Evolutionary conservation across 2,797 vertebrate species (phyloP).

Genomic region (Spea hammondii): DNA sequence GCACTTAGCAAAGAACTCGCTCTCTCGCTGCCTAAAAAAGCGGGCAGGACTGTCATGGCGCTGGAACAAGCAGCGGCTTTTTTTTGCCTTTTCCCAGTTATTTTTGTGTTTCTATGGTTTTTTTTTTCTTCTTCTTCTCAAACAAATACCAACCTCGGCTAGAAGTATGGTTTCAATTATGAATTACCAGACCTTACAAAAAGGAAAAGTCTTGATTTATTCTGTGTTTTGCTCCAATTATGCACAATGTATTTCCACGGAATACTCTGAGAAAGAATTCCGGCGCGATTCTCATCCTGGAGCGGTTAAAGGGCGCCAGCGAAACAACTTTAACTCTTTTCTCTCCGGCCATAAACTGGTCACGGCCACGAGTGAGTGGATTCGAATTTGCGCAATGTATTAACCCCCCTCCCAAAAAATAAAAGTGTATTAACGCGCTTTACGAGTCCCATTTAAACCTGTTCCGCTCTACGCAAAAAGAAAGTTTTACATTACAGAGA

Average conservation of each 20-base stretch:
- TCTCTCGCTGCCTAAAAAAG: no score
- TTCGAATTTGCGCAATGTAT: no score
- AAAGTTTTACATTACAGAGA: no score
- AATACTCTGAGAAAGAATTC: conserved; percentile 86
- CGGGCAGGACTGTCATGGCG: neutral
- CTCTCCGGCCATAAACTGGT: neutral
- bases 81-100: conserved; percentile 22
- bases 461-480: no score
- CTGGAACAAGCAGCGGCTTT: neutral
- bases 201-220: conserved; percentile 82
- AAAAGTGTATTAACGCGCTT: no score
- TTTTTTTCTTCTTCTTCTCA: conserved; percentile 52
- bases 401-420: no score
- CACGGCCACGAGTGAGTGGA: no score
- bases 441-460: no score
- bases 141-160: conserved; percentile 62
- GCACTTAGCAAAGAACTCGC: no score
- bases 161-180: conserved; percentile 94
- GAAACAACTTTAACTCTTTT: conserved; percentile 69
- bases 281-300: conserved; percentile 78
- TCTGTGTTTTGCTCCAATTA: conserved; percentile 82
- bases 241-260: conserved; percentile 79
- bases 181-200: conserved; percentile 73
- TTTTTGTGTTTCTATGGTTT: conserved; percentile 34
- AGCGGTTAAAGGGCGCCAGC: conserved; percentile 75